These are phyloP conservation scores for Keiferia lycopersicella DNA, from an alignment of 2,888 invertebrate genomes.

Conservation along the genomic window DNA sequence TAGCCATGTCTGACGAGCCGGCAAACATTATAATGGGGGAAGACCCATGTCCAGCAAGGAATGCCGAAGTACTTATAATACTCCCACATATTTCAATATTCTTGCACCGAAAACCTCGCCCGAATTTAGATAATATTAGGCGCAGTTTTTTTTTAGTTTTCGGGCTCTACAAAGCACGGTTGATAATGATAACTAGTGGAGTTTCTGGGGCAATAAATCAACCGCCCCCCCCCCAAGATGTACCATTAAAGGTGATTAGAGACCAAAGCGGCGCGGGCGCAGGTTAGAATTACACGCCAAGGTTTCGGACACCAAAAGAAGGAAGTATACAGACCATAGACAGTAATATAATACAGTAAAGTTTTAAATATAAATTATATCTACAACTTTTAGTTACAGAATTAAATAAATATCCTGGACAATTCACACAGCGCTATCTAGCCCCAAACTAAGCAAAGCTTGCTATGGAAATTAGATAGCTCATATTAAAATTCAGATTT, in stretches of 20 bases:
- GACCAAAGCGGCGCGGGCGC: slow-evolving; percentile 53
- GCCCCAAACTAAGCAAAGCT: too few relatives aligned
- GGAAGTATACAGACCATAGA: neutral
- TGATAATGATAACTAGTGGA: slow-evolving; percentile 24
- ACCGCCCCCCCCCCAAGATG: slow-evolving; percentile 52
- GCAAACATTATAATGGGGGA: too few relatives aligned
- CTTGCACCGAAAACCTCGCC: neutral
- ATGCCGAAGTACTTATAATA: too few relatives aligned
- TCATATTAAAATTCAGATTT: too few relatives aligned
- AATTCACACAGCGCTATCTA: too few relatives aligned
- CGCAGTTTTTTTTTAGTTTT: neutral
- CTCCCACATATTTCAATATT: too few relatives aligned
- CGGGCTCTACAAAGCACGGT: neutral
- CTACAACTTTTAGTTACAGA: slow-evolving; percentile 28
- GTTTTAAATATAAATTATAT: too few relatives aligned
- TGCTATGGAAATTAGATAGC: too few relatives aligned
- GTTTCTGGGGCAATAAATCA: slow-evolving; percentile 56
- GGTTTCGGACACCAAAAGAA: slow-evolving; percentile 34
- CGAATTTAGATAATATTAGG: neutral
- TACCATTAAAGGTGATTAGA: slow-evolving; percentile 71
- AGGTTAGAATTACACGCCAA: slow-evolving; percentile 72
- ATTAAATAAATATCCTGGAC: too few relatives aligned
- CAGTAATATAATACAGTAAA: too few relatives aligned
- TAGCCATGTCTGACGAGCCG: too few relatives aligned
- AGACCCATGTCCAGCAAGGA: too few relatives aligned